Conservation (phyloP, 2,113 vertebrate genomes). For the Prunella himalayana region DNA sequence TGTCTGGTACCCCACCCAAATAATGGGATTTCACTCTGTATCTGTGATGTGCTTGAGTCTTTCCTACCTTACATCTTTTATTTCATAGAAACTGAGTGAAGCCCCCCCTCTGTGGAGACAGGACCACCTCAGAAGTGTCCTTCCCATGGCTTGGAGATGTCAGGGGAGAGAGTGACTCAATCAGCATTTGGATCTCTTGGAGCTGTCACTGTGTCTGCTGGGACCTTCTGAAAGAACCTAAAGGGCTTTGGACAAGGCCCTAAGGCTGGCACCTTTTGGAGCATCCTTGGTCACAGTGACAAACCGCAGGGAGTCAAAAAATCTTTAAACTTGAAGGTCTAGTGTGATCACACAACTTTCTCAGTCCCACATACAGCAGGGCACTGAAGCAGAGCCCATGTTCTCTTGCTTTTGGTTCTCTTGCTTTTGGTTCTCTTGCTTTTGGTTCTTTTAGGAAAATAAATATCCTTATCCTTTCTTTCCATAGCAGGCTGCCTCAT, state of each 20-base stretch:
- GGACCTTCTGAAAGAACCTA: neutral
- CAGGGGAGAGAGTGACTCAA: neutral
- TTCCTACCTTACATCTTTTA: neutral
- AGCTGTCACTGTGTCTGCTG: neutral
- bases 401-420: neutral
- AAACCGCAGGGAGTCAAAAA: neutral
- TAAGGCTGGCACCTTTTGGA: neutral
- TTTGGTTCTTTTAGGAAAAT: neutral
- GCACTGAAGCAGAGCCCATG: neutral
- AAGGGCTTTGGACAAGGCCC: neutral
- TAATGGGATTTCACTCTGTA: neutral
- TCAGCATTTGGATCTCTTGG: neutral
- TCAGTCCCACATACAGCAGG: neutral
- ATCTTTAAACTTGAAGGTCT: neutral
- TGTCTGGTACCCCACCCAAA: neutral
- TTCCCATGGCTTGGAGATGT: neutral
- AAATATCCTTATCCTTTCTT: neutral
- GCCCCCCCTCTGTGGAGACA: neutral
- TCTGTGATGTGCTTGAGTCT: fast-evolving
- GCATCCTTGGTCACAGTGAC: neutral
- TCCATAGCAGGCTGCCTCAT: neutral
- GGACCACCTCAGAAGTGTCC: neutral
- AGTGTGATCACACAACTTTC: neutral
- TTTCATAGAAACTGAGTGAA: neutral
- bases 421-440: neutral